Percentiles rank a stretch among this genome's conserved stretches.
Evolutionary conservation across 1,140 invertebrate genomes (phyloP).

Genomic region (Teleopsis dalmanni): DNA sequence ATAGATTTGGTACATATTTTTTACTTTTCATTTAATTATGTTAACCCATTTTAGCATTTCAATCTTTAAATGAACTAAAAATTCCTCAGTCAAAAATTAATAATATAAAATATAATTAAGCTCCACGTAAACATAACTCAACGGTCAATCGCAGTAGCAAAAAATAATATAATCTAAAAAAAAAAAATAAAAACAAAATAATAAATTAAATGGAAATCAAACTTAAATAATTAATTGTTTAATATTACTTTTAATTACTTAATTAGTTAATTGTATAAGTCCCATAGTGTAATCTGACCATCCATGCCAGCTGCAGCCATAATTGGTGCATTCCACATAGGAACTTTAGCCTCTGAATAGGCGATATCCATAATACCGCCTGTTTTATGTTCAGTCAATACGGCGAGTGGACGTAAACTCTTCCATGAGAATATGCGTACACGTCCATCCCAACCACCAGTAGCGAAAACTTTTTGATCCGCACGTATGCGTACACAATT

Average conservation of each 20-base stretch:
- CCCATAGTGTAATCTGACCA: slow-evolving; percentile 65
- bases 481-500: slow-evolving; percentile 59
- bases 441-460: slow-evolving; percentile 68
- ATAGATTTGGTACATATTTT: no score
- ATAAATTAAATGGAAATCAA: not conserved
- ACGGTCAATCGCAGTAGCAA: not conserved
- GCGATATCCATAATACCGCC: slow-evolving; percentile 59
- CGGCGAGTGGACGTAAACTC: slow-evolving; percentile 62
- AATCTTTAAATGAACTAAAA: no score
- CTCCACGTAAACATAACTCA: not conserved
- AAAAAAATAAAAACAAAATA: not conserved
- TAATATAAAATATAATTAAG: no score
- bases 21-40: no score
- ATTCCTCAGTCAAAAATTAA: no score
- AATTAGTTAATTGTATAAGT: slow-evolving; percentile 58
- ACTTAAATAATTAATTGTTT: no score
- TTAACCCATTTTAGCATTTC: no score
- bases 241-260: no score
- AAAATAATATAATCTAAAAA: not conserved
- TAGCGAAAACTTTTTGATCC: slow-evolving; percentile 67
- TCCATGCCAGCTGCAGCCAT: slow-evolving; percentile 65
- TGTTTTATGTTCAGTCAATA: slow-evolving; percentile 60
- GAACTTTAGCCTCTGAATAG: slow-evolving; percentile 55
- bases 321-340: slow-evolving; percentile 59
- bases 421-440: slow-evolving; percentile 73